phyloP scores from a whole-genome alignment of 2,888 invertebrate species.

The Eugnorisma glareosa region DNA sequence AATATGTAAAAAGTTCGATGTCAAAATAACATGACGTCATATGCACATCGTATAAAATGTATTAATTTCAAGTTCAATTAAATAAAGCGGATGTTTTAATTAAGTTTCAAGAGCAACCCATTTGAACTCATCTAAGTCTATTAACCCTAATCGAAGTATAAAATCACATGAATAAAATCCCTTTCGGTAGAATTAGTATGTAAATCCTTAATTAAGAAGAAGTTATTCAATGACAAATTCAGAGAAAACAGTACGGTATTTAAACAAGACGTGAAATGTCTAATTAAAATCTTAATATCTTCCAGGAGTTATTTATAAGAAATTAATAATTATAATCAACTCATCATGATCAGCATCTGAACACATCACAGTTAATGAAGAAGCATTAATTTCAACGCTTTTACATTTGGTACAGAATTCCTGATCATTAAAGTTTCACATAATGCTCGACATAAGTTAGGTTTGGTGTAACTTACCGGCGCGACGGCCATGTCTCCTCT shows the following conservation, averaged over 20 bases:
- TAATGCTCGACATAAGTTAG: constrained; percentile 47
- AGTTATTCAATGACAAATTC: constrained; percentile 37
- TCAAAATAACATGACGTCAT: no score
- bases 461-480: constrained; percentile 79
- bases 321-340: constrained; percentile 18
- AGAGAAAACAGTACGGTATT: constrained; percentile 32
- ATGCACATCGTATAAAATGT: background rate
- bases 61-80: constrained; percentile 2
- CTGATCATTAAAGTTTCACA: constrained; percentile 25
- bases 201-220: constrained; percentile 41
- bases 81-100: constrained; percentile 27
- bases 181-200: background rate
- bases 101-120: constrained; percentile 32
- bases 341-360: constrained; percentile 13
- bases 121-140: constrained; percentile 45
- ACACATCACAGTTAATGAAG: constrained; percentile 9
- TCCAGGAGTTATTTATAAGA: constrained; percentile 16
- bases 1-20: background rate
- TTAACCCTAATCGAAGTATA: constrained; percentile 24
- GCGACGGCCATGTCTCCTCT: constrained; percentile 82
- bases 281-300: constrained; percentile 39
- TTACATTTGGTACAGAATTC: background rate
- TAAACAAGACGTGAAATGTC: constrained; percentile 36
- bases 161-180: constrained; percentile 3
- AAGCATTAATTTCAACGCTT: constrained; percentile 23